phyloP scores from a whole-genome alignment of 2,888 invertebrate genomes.

The Formica aserva region DNA sequence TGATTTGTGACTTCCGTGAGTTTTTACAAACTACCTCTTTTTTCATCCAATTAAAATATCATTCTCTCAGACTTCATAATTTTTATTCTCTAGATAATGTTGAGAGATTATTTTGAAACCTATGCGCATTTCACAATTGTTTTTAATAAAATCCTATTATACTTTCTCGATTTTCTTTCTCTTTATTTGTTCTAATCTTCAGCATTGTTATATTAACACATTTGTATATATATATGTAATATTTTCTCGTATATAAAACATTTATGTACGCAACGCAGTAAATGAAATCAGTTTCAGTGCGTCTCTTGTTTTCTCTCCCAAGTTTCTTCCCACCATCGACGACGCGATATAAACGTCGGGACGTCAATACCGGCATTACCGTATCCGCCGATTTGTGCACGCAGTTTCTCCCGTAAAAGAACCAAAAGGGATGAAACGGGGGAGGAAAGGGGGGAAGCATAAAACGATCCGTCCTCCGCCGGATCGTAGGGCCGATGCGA shows the following conservation, averaged over 20 bases:
- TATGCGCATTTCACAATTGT: background rate
- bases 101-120: background rate
- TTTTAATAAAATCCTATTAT: constrained; percentile 8
- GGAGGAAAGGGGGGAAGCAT: constrained; percentile 43
- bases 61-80: background rate
- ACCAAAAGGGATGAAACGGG: constrained; percentile 37
- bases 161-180: background rate
- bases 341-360: constrained; percentile 45
- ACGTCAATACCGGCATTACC: constrained; percentile 54
- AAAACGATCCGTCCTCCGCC: constrained; percentile 64
- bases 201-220: background rate
- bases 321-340: constrained; percentile 22
- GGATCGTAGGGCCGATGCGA: constrained; percentile 64
- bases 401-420: constrained; percentile 57
- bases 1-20: constrained; percentile 15
- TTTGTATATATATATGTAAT: background rate
- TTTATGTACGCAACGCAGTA: background rate
- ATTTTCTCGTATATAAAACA: background rate
- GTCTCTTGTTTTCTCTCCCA: constrained; percentile 30
- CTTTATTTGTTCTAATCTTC: background rate
- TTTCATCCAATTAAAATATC: constrained; percentile 12
- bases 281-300: background rate
- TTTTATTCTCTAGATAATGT: background rate
- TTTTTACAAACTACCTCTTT: background rate
- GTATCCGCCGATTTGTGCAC: constrained; percentile 67